A percentile compares a stretch with the other conserved stretches of the same genome.
These are phyloP conservation scores for Rapana venosa DNA, from an alignment of 2,888 invertebrate species.

Conservation along the genomic window DNA sequence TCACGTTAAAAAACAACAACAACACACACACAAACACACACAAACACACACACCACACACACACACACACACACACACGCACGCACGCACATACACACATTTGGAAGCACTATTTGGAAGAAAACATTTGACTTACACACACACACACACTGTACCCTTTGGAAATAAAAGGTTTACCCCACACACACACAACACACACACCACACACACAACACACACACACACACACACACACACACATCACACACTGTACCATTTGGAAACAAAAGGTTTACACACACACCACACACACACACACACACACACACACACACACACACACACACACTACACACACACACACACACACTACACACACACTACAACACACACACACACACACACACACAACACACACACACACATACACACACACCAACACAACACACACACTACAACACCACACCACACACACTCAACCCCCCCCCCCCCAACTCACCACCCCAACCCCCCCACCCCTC, in stretches of 20 bases:
- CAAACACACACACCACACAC: conserved; percentile 10
- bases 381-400: conserved; percentile 29
- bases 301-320: background rate
- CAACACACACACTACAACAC: background rate
- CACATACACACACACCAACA: background rate
- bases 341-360: background rate
- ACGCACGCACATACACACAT: conserved; percentile 18
- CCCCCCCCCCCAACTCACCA: background rate
- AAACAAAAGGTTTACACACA: background rate
- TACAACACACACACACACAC: conserved; percentile 4
- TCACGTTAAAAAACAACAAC: background rate
- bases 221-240: background rate
- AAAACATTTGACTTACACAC: no score
- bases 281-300: background rate
- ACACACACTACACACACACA: conserved; percentile 27
- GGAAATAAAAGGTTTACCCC: no score
- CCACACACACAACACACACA: background rate
- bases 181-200: background rate
- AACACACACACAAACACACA: conserved; percentile 30
- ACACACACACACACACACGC: conserved; percentile 10
- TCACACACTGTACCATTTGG: background rate
- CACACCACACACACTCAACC: background rate
- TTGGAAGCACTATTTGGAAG: background rate
- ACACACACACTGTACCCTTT: no score
- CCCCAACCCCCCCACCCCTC: background rate